phyloP scores from a whole-genome alignment of 92 coral and sea anemone genomes.

The Scolanthus callimorphus region DNA sequence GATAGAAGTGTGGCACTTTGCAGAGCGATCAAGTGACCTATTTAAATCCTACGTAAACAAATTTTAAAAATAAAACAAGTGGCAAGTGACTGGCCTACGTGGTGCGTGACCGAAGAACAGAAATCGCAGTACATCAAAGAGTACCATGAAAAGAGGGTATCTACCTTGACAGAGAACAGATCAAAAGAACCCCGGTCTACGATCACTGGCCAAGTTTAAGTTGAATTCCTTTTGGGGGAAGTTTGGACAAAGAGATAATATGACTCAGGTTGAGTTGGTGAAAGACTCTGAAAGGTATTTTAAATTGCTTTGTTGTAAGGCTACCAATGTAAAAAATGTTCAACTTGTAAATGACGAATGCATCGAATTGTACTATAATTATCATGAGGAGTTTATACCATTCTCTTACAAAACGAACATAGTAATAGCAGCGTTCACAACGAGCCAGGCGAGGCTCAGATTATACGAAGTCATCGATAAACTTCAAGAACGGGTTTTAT shows the following conservation, averaged over 20 bases:
- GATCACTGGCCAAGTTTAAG: background rate
- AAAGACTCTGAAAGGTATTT: conserved; percentile 9
- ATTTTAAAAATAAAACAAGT: conserved; percentile 32
- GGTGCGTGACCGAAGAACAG: conserved; percentile 37
- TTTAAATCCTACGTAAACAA: conserved; percentile 41
- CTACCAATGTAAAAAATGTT: background rate
- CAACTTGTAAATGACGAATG: background rate
- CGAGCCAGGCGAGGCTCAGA: background rate
- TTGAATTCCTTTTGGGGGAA: conserved; percentile 39
- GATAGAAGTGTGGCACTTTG: conserved; percentile 57
- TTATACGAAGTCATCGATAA: conserved; percentile 7
- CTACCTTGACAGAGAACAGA: background rate
- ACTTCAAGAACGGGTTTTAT: conserved; percentile 3
- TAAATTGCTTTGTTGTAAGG: background rate
- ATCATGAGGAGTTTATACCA: background rate
- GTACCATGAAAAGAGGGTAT: conserved; percentile 10
- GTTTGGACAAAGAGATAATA: conserved; percentile 24
- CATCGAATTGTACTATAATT: background rate
- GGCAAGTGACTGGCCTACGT: too few relatives aligned
- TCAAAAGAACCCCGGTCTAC: conserved; percentile 6
- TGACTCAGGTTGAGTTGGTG: conserved; percentile 4
- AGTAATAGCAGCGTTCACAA: background rate
- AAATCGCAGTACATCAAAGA: background rate
- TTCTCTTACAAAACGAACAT: background rate
- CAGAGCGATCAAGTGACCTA: conserved; percentile 14